Conservation (phyloP, 1,140 invertebrate species). For the Tetragnatha versicolor region DNA sequence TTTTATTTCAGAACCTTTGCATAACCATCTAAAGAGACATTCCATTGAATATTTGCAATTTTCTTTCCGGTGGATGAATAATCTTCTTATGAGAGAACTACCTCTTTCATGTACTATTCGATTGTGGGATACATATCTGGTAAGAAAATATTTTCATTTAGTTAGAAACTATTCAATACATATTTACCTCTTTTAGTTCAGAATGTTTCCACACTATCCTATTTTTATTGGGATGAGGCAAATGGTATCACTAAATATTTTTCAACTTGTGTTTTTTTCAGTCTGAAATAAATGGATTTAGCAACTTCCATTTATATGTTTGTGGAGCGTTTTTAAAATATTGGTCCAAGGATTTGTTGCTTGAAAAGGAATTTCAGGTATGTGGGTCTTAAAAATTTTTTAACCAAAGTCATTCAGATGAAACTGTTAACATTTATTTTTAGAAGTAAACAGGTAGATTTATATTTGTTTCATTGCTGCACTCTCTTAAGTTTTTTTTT, state of each 20-base stretch:
- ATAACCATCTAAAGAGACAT: slow-evolving; percentile 90
- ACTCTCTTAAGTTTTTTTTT: too few relatives aligned
- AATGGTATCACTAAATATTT: not conserved
- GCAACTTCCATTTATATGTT: slow-evolving; percentile 97
- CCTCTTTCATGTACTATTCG: slow-evolving; percentile 97
- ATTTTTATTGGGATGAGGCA: not conserved
- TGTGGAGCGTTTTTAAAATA: slow-evolving; percentile 97
- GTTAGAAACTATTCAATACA: not conserved
- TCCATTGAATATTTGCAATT: slow-evolving; percentile 99
- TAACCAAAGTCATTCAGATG: too few relatives aligned
- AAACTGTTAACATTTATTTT: too few relatives aligned
- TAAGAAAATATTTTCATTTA: not conserved
- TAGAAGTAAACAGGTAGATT: too few relatives aligned
- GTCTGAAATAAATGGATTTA: slow-evolving; percentile 93
- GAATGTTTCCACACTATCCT: too few relatives aligned
- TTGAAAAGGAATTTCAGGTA: slow-evolving; percentile 96
- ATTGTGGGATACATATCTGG: slow-evolving; percentile 99
- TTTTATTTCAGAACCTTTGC: slow-evolving; percentile 73
- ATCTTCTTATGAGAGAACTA: slow-evolving; percentile 95
- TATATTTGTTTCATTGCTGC: too few relatives aligned
- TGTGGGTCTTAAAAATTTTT: slow-evolving; percentile 6
- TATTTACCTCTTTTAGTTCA: not conserved
- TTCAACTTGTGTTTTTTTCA: slow-evolving; percentile 56
- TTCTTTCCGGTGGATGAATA: slow-evolving; percentile 99
- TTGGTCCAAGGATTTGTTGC: slow-evolving; percentile 88